These are phyloP conservation scores for Caretta caretta DNA, from an alignment of 2,113 vertebrate genomes.

Conservation along the genomic window DNA sequence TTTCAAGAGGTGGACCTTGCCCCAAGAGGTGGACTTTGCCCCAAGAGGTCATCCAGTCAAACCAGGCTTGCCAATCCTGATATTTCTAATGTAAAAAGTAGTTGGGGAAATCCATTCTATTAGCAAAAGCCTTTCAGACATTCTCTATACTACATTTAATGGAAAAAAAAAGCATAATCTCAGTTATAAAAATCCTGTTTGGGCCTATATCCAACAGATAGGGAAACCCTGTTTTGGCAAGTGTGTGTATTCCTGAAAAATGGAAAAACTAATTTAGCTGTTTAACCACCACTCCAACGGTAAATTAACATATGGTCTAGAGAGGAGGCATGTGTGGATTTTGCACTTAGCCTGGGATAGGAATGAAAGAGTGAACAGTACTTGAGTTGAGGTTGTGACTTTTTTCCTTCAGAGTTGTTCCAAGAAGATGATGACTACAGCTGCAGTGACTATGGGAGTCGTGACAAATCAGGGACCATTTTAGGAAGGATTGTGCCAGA, in stretches of 20 bases:
- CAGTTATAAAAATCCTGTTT: not conserved
- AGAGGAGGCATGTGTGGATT: not conserved
- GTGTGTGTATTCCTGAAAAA: not conserved
- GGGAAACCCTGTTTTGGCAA: not conserved
- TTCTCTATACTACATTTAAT: not conserved
- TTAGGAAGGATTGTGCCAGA: conserved; percentile 78
- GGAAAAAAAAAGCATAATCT: not conserved
- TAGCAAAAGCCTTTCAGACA: not conserved
- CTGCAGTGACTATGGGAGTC: conserved; percentile 78
- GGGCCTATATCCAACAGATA: not conserved
- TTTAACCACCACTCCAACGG: not conserved
- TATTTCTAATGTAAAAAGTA: not conserved
- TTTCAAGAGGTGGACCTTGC: not conserved
- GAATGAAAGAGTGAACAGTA: not conserved
- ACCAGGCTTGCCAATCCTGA: not conserved
- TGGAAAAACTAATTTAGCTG: not conserved
- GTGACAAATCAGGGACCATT: conserved; percentile 68
- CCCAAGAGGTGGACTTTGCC: not conserved
- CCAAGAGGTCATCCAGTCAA: not conserved
- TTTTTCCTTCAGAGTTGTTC: conserved; percentile 68
- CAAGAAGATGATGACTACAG: conserved; percentile 74
- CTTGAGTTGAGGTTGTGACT: not conserved
- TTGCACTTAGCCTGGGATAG: not conserved
- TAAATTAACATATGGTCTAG: too few relatives aligned
- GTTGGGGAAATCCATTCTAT: not conserved